A percentile compares a stretch with the other conserved stretches of the same genome.
Conservation (phyloP, 2,797 vertebrate species). For the Dryobates pubescens region DNA sequence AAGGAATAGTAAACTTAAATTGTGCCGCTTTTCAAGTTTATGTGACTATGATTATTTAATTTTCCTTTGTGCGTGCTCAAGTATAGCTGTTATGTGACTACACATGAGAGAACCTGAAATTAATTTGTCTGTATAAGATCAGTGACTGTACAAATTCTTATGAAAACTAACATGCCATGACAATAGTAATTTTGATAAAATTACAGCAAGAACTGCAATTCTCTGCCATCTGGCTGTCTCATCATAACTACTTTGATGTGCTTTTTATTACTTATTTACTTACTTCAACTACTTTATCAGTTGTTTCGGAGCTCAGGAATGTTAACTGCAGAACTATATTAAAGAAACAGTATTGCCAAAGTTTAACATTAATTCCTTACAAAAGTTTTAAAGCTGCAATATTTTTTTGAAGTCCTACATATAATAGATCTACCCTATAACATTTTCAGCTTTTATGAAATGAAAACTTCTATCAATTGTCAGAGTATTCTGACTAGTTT, state of each 20-base stretch:
- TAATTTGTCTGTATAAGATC: conserved; percentile 86
- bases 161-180: conserved; percentile 86
- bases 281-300: conserved; percentile 74
- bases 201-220: conserved; percentile 82
- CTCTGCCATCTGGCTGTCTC: conserved; percentile 83
- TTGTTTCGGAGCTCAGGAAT: conserved; percentile 66
- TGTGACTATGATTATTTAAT: conserved; percentile 86
- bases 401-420: conserved; percentile 26
- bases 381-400: conserved; percentile 7
- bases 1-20: conserved; percentile 82
- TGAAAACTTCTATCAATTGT: conserved; percentile 16
- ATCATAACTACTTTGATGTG: conserved; percentile 81
- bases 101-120: conserved; percentile 86
- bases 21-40: conserved; percentile 80
- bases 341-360: conserved; percentile 49
- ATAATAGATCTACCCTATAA: neutral
- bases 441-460: conserved; percentile 38
- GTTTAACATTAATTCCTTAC: conserved; percentile 11
- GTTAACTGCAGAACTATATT: conserved; percentile 42
- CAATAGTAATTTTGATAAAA: conserved; percentile 87
- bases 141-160: conserved; percentile 84
- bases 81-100: conserved; percentile 83
- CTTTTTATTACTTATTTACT: conserved; percentile 84
- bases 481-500: conserved; percentile 21
- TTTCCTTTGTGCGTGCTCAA: conserved; percentile 84